phyloP scores from a whole-genome alignment of 2,113 vertebrate genomes.

The Sminthopsis crassicaudata region DNA sequence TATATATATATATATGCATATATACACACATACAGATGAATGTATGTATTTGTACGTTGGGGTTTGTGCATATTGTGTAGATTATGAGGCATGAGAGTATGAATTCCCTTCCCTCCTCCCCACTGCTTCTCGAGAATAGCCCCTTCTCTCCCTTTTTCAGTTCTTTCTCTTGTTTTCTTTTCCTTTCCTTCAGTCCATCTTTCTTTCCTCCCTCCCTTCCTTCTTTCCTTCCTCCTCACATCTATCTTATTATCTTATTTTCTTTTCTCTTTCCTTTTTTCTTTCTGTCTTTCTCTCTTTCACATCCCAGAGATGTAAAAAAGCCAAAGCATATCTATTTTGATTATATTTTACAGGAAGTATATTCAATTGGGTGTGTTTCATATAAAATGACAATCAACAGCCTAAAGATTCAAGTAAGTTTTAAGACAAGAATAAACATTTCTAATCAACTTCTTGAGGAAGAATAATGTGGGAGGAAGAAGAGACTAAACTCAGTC shows the following conservation, averaged over 20 bases:
- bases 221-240: background rate
- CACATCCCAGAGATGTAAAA: background rate
- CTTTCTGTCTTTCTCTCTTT: background rate
- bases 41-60: no score
- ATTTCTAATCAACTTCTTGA: background rate
- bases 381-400: background rate
- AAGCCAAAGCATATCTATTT: background rate
- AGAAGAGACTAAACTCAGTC: background rate
- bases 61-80: no score
- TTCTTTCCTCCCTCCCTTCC: background rate
- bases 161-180: no score
- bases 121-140: no score
- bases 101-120: no score
- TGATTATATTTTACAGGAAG: background rate
- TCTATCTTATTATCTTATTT: background rate
- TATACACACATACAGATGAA: no score
- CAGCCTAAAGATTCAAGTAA: background rate
- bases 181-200: no score
- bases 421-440: background rate
- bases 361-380: background rate
- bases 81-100: no score
- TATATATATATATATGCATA: no score
- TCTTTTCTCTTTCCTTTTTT: background rate
- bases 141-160: no score
- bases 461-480: background rate